Conservation (phyloP, 2,888 invertebrate genomes). For the Scaptomyza parva region DNA sequence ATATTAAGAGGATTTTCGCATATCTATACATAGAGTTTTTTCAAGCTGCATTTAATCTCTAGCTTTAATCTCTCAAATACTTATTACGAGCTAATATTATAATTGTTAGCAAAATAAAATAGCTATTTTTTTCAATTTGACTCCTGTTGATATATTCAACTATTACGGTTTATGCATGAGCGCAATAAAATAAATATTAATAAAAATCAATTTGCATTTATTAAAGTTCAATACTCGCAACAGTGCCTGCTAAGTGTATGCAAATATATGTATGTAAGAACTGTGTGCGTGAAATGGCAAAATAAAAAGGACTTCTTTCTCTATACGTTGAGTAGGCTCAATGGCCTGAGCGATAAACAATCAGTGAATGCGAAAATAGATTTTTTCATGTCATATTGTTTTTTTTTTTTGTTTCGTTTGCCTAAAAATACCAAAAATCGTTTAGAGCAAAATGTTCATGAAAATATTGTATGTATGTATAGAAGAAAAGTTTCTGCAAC, state of each 20-base stretch:
- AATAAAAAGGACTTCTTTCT: conserved; percentile 19
- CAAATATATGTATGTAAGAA: conserved; percentile 45
- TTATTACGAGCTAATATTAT: neutral
- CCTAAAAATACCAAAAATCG: conserved; percentile 38
- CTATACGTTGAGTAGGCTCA: conserved; percentile 59
- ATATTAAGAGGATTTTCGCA: neutral
- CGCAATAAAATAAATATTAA: conserved; percentile 39
- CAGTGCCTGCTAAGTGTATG: conserved; percentile 47
- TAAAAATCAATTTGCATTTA: conserved; percentile 36
- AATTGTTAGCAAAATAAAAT: neutral
- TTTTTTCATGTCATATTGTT: conserved; percentile 65
- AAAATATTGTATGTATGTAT: too few species aligned
- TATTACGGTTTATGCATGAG: neutral
- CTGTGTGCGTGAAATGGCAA: conserved; percentile 18
- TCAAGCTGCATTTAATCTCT: neutral
- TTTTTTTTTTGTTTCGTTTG: too few species aligned
- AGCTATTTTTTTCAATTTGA: neutral
- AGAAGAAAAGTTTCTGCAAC: conserved; percentile 67
- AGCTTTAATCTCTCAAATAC: neutral
- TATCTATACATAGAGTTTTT: neutral
- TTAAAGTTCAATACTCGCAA: conserved; percentile 9
- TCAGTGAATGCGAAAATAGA: conserved; percentile 66
- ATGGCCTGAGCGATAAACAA: conserved; percentile 65
- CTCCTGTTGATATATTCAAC: neutral
- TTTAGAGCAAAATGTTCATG: conserved; percentile 36